Base-by-base conservation (phyloP, 2,797 vertebrate genomes). In the Leuciscus waleckii region DNA sequence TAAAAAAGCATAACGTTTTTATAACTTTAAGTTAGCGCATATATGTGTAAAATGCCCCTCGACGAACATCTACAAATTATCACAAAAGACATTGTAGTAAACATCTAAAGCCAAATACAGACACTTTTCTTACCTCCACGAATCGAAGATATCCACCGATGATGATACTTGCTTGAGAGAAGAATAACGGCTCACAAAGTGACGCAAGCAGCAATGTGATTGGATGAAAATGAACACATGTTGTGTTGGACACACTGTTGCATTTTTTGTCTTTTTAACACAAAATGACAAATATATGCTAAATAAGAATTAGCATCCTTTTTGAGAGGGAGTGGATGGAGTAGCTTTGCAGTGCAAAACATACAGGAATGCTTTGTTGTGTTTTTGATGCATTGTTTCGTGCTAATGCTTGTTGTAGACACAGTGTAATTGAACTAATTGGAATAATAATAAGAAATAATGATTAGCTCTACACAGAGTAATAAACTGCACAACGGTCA, bases 391-490 rank as follows among this genome's bases (percentile, higher is more conserved):
- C 74, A 76, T 8, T n/a, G 74, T 23, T n/a, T 35, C 1, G 1
- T 76, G 29, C 75, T 39, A 17, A 41, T 26, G 54, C 76, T 43
- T n/a, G 39, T 17, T 29, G 16, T n/a, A 78, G 76, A 78, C n/a
- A 5, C 54, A 10, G 8, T 29, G 54, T 77, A 65, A 65, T 32
- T 23, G 8, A 79, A 65, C 41, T 32, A 65, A 79, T 65, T 46
- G 39, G 26, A 49, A n/a, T 29, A 26, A 61, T 63, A 63, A 78
- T 21, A 78, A 29, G 23, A 58, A 41, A 37, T 41, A 39, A 61
- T 78, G 56, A 65, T 79, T 79, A 81, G 23, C 37, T 80, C 14
- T 56, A 70, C 46, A 26, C 32, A 39, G 43, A 70, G 16, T 70
- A 70, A 70, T 56, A 70, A 71, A 41, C 79, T 58, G 14, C 67